Evolutionary conservation across 1,140 invertebrate species (phyloP), one percentile per base, ranked within the genome.

Genomic region (Hylyphantes graminicola): DNA sequence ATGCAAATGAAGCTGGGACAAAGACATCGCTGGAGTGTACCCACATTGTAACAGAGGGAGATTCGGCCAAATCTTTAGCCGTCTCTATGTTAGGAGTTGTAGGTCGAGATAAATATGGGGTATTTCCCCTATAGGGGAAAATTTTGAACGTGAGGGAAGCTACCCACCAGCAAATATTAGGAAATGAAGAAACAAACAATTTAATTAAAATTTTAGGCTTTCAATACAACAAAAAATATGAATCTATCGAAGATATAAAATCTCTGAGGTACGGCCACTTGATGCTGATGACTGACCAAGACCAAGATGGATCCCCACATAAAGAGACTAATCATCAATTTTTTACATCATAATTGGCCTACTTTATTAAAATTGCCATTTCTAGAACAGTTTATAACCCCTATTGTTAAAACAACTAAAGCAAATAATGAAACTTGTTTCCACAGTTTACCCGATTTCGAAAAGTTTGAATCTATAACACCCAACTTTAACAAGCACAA

Each of bases 211-310:
- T 99, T 88, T 90, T 92, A 92, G 98, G 90, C 4, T 91, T 99
- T 5, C 94, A 98, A 88, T 99, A 99, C 89, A 98, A 99, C 87
- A 96, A 97, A 89, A 98, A 98, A 88, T 99, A 99, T 89, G 93
- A 95, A 72, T n/a, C n/a, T n/a, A n/a, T n/a, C n/a, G n/a, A n/a
- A n/a, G 88, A 91, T 5, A 97, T 99, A 17, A 96, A 98, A 88
- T 89, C 99, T 86, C 92, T 99, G 9, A 92, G 98, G 72, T 99
- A 99, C 89, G 97, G 97, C 67, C 97, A 96, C 91, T 90, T 99
- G 11, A 99, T 99, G 98, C 99, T 99, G 79, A 99, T 99, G 98
- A 98, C 98, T 85, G 98, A 99, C 99, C 98, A 99, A 86, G 89
- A 92, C 89, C 91, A 95, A 91, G 98, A 99, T 89, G 98, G 98